phyloP scores from a whole-genome alignment of 2,888 invertebrate genomes.

The Chaetogeoica ovagalla region DNA sequence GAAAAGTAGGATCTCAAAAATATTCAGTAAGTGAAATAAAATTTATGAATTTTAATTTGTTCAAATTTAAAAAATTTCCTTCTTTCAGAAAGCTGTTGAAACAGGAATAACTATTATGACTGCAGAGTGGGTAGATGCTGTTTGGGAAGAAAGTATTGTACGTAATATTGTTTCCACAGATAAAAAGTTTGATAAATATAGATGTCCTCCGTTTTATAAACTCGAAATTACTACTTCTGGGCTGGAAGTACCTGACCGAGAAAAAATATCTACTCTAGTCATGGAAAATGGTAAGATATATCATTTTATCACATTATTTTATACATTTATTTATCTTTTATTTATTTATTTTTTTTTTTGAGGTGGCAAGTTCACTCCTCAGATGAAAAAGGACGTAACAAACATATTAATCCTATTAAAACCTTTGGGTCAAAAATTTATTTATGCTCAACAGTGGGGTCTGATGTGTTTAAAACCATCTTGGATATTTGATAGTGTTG shows the following conservation, averaged over 20 bases:
- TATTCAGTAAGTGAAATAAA: conserved; percentile 66
- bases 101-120: conserved; percentile 74
- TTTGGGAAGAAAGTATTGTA: conserved; percentile 74
- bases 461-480: conserved; percentile 73
- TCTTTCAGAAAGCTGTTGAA: conserved; percentile 68
- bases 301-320: neutral
- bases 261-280: conserved; percentile 69
- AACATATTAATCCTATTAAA: conserved; percentile 64
- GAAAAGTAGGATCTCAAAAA: conserved; percentile 75
- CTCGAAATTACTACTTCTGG: conserved; percentile 78
- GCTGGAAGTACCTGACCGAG: conserved; percentile 67
- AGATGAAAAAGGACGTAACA: conserved; percentile 62
- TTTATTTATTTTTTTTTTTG: conserved; percentile 58
- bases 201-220: conserved; percentile 76
- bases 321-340: neutral
- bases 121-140: conserved; percentile 76
- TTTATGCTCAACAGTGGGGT: conserved; percentile 64
- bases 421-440: conserved; percentile 73
- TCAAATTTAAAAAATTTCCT: neutral
- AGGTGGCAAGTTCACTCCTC: conserved; percentile 66
- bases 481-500: conserved; percentile 81
- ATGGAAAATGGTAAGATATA: conserved; percentile 68
- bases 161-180: conserved; percentile 66
- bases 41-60: conserved; percentile 55
- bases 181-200: conserved; percentile 66